Evolutionary conservation across 1,140 invertebrate genomes (phyloP).

Genomic region (Cydia amplana): DNA sequence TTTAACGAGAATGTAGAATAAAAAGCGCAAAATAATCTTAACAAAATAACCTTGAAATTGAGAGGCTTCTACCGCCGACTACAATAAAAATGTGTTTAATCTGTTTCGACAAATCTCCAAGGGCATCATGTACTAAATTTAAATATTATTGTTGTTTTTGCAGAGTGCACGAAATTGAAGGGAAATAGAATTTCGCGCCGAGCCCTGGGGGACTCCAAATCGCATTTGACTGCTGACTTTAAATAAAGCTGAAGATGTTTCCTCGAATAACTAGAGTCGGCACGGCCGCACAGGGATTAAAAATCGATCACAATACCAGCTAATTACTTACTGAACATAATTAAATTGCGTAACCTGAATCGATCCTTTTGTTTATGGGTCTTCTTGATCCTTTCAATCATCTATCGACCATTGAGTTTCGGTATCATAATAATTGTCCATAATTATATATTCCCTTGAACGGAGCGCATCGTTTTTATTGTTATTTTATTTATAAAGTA

Average conservation of each 20-base stretch:
- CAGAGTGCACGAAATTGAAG: conserved; percentile 75
- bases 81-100: conserved; percentile 39
- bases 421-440: conserved; percentile 79
- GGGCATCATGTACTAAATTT: conserved; percentile 65
- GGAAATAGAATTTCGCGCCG: conserved; percentile 71
- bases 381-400: conserved; percentile 77
- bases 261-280: conserved; percentile 7
- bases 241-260: conserved; percentile 30
- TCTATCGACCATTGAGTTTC: conserved; percentile 76
- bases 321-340: conserved; percentile 70
- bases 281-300: conserved; percentile 34
- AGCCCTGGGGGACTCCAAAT: conserved; percentile 57
- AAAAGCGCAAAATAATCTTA: neutral
- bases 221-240: conserved; percentile 49
- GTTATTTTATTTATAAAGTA: conserved; percentile 80
- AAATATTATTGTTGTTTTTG: conserved; percentile 76
- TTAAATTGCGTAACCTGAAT: conserved; percentile 76
- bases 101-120: conserved; percentile 48
- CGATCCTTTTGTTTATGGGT: conserved; percentile 78
- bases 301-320: conserved; percentile 63
- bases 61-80: neutral
- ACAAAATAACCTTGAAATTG: neutral
- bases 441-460: conserved; percentile 79
- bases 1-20: neutral
- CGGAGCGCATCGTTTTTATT: conserved; percentile 75